A percentile compares a stretch with the other conserved stretches of the same genome.
phyloP scores from a whole-genome alignment of 2,797 vertebrate species.

The Pseudochirops cupreus region DNA sequence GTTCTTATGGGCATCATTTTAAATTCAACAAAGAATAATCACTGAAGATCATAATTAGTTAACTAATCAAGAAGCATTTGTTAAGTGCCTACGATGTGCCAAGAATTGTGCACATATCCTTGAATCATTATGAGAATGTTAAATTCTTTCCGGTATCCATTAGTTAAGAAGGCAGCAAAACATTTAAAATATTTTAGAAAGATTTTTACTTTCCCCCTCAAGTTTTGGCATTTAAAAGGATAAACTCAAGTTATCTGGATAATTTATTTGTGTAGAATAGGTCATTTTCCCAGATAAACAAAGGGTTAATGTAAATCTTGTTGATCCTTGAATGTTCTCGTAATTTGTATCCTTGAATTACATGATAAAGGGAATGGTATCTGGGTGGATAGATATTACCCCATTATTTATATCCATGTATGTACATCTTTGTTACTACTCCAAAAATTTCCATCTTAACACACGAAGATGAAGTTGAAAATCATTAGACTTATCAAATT shows the following conservation, averaged over 20 bases:
- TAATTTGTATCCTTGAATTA: not conserved
- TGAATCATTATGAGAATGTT: not conserved
- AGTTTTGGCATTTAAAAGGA: not conserved
- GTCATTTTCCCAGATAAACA: not conserved
- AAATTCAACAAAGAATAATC: not conserved
- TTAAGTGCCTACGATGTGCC: not conserved
- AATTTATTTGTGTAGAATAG: not conserved
- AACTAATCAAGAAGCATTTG: not conserved
- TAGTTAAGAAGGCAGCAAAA: not conserved
- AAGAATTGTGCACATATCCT: not conserved
- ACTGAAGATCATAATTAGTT: not conserved
- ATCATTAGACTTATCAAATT: not conserved
- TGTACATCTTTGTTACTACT: not conserved
- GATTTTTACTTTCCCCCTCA: not conserved
- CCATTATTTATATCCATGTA: not conserved
- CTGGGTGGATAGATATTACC: not conserved
- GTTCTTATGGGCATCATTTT: not conserved
- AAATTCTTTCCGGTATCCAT: not conserved
- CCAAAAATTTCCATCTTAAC: not conserved
- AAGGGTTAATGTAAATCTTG: not conserved
- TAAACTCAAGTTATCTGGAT: not conserved
- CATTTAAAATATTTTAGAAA: not conserved
- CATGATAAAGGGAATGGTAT: not conserved
- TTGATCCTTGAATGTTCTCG: conserved; percentile 13
- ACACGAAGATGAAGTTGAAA: conserved; percentile 2